Conservation (phyloP, 2,113 vertebrate species). For the Ovis canadensis region DNA sequence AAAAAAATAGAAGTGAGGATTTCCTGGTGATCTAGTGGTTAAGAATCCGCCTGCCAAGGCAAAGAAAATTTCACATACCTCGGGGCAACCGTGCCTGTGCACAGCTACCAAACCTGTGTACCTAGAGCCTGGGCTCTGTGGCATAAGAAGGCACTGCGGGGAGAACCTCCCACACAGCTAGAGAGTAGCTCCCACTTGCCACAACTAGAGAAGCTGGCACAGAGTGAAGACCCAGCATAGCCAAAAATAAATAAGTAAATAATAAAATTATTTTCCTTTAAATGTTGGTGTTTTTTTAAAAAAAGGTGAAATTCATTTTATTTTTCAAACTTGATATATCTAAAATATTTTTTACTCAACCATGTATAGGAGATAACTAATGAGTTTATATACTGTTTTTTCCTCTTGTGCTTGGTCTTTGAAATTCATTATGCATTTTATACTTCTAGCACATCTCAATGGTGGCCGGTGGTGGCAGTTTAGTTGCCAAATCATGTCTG, state of each 20-base stretch:
- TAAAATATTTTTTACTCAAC: neutral
- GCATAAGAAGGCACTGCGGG: fast-evolving
- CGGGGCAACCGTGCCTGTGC: neutral
- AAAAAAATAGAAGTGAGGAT: neutral
- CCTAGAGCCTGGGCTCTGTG: neutral
- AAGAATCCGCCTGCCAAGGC: neutral
- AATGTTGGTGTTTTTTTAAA: neutral
- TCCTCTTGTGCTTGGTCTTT: neutral
- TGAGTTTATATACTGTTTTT: neutral
- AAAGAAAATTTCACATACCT: neutral
- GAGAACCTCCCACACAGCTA: neutral
- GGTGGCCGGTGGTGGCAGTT: neutral
- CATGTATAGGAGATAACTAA: neutral
- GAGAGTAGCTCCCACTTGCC: neutral
- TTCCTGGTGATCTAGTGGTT: neutral
- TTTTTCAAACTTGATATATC: neutral
- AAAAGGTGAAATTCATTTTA: neutral
- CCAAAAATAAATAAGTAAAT: neutral
- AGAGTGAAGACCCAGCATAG: neutral
- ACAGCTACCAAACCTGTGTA: neutral
- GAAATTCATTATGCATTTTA: neutral
- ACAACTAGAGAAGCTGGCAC: neutral
- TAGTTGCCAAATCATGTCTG: neutral
- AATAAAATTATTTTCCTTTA: neutral
- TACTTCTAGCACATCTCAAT: neutral